phyloP scores from a whole-genome alignment of 2,113 vertebrate genomes.

The Charina bottae region DNA sequence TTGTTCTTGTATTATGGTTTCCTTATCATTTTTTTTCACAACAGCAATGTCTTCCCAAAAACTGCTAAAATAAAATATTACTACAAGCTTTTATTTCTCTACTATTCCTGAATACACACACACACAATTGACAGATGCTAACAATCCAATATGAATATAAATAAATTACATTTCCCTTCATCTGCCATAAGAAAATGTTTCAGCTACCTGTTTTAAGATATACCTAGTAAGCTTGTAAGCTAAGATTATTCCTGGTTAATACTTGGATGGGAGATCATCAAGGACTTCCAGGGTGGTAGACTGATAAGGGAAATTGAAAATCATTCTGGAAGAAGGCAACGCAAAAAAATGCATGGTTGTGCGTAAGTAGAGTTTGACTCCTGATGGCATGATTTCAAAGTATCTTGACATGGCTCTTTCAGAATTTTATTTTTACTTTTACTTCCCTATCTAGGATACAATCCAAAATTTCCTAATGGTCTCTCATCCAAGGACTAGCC shows the following conservation, averaged over 20 bases:
- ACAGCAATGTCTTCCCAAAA: constrained; percentile 48
- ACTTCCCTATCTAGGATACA: neutral
- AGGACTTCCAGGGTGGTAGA: neutral
- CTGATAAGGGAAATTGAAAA: neutral
- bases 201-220: neutral
- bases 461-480: neutral
- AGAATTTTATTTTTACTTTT: neutral
- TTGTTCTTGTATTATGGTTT: constrained; percentile 51
- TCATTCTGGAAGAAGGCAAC: neutral
- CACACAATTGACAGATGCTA: neutral
- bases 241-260: neutral
- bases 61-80: constrained; percentile 54
- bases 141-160: neutral
- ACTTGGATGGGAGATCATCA: neutral
- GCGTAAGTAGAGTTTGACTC: neutral
- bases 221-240: neutral
- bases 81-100: constrained; percentile 50
- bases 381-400: neutral
- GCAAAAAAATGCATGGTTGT: neutral
- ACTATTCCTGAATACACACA: constrained; percentile 47
- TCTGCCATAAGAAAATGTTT: neutral
- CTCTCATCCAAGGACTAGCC: neutral
- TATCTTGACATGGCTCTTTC: neutral
- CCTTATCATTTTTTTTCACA: constrained; percentile 45
- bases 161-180: neutral